Conservation (phyloP, 2,113 vertebrate genomes). For the Dendropsophus ebraccatus region DNA sequence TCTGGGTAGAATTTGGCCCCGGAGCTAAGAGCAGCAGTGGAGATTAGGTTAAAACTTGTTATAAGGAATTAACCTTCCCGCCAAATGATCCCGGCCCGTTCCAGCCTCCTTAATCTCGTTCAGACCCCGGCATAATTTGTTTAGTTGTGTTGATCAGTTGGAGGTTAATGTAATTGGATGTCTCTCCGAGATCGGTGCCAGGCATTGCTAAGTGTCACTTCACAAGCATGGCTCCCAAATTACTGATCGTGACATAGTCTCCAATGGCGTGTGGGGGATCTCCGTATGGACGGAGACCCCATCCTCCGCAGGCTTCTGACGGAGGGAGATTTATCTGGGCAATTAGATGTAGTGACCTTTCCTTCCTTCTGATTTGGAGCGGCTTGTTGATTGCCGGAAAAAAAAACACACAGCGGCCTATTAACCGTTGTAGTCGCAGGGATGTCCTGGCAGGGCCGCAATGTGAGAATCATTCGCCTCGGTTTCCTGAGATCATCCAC, state of each 20-base stretch:
- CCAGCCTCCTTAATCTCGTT: slow-evolving; percentile 71
- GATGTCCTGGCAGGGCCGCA: neutral
- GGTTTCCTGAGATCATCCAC: neutral
- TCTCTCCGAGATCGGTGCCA: slow-evolving; percentile 73
- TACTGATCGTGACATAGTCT: slow-evolving; percentile 65
- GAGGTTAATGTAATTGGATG: slow-evolving; percentile 79
- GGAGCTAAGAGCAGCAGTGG: slow-evolving; percentile 57
- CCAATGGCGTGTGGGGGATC: slow-evolving; percentile 67
- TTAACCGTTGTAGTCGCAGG: neutral
- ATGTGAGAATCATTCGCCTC: neutral
- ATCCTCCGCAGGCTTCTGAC: neutral
- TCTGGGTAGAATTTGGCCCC: slow-evolving; percentile 60
- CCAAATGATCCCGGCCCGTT: slow-evolving; percentile 64
- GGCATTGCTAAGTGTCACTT: slow-evolving; percentile 72
- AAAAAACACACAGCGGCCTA: too few species aligned
- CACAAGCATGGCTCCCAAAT: slow-evolving; percentile 71
- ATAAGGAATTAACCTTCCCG: slow-evolving; percentile 67
- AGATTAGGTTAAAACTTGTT: slow-evolving; percentile 69
- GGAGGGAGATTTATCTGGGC: slow-evolving; percentile 55
- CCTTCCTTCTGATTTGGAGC: slow-evolving; percentile 54
- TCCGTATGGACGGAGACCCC: slow-evolving; percentile 58
- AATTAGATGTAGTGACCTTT: slow-evolving; percentile 58
- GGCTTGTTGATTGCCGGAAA: slow-evolving; percentile 14
- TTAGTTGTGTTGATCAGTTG: slow-evolving; percentile 74
- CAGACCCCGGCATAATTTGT: slow-evolving; percentile 73